Percentiles rank a stretch among this genome's conserved stretches.
Evolutionary conservation across 2,888 invertebrate genomes (phyloP).

Genomic region (Ochropacha duplaris): DNA sequence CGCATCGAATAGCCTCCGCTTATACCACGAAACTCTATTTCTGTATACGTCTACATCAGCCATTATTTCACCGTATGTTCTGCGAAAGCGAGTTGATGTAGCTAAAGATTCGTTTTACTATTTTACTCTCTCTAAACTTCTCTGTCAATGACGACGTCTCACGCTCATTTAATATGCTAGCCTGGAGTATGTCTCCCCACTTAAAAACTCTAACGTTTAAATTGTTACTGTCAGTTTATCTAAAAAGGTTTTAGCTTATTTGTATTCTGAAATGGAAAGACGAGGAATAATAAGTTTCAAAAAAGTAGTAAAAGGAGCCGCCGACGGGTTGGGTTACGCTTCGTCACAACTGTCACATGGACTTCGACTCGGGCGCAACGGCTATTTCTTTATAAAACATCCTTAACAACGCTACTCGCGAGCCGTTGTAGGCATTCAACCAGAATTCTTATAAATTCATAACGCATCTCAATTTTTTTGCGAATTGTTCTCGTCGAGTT

Average conservation of each 20-base stretch:
- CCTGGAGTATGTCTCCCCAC: background rate
- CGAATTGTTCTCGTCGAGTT: slow-evolving; percentile 27
- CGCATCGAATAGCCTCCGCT: background rate
- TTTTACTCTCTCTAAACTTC: background rate
- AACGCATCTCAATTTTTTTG: slow-evolving; percentile 27
- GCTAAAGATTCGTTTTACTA: background rate
- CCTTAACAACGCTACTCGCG: too few species aligned
- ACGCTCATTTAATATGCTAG: background rate
- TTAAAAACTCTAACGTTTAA: background rate
- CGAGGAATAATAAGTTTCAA: background rate
- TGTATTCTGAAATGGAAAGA: background rate
- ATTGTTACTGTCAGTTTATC: too few species aligned
- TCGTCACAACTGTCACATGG: background rate
- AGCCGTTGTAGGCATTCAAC: background rate
- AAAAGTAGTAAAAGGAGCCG: background rate
- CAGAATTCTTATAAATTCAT: slow-evolving; percentile 7
- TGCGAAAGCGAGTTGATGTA: slow-evolving; percentile 2
- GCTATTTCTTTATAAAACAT: slow-evolving; percentile 5
- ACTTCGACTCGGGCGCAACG: slow-evolving; percentile 1
- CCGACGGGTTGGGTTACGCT: background rate
- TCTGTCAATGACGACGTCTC: background rate
- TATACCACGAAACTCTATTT: slow-evolving; percentile 1
- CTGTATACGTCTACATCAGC: slow-evolving; percentile 3
- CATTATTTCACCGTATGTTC: slow-evolving; percentile 5
- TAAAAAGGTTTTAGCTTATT: background rate